phyloP scores from a whole-genome alignment of 2,888 invertebrate genomes.

The Ormyrus nitidulus region DNA sequence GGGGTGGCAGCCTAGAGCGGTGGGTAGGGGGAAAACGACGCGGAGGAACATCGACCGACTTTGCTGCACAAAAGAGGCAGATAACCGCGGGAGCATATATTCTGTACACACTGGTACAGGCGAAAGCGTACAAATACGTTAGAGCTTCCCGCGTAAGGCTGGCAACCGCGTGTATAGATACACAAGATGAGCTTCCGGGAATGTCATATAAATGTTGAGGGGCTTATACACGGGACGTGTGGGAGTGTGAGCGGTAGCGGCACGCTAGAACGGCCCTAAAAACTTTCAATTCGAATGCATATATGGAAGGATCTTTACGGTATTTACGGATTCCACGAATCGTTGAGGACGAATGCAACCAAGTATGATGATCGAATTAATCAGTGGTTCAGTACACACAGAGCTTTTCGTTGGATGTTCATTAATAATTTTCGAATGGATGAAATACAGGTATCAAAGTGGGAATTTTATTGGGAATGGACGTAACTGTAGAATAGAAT shows the following conservation, averaged over 20 bases:
- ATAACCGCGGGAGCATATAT: slow-evolving; percentile 32
- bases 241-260: background rate
- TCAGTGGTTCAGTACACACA: background rate
- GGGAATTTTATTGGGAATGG: no score
- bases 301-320: background rate
- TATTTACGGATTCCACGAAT: slow-evolving; percentile 10
- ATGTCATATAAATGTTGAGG: slow-evolving; percentile 39
- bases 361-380: background rate
- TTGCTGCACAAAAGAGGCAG: slow-evolving; percentile 47
- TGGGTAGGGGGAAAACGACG: slow-evolving; percentile 7
- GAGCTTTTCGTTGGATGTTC: no score
- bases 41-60: slow-evolving; percentile 44
- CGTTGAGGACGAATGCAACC: background rate
- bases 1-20: background rate
- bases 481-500: no score
- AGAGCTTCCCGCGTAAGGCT: background rate
- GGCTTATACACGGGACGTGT: slow-evolving; percentile 1
- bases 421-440: no score
- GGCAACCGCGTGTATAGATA: slow-evolving; percentile 7
- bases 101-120: background rate
- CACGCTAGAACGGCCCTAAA: slow-evolving; percentile 26
- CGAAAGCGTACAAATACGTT: background rate
- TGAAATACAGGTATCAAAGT: no score
- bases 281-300: slow-evolving; percentile 21
- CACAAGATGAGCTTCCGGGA: slow-evolving; percentile 35